Base-by-base conservation (phyloP, 2,113 vertebrate genomes). In the Syngnathus typhle region DNA sequence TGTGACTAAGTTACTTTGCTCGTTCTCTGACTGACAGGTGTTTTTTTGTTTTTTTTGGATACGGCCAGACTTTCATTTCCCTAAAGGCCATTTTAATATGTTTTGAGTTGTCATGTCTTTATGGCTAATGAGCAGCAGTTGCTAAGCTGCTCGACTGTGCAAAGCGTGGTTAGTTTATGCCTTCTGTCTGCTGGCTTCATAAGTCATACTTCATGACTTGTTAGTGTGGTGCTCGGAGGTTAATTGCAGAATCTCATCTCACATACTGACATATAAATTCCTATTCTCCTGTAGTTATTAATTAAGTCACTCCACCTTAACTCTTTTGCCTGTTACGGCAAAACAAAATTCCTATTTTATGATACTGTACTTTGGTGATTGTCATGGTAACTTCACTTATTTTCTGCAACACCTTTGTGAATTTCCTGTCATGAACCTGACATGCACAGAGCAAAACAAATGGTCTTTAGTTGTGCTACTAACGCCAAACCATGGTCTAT, bases 61-160 rank as follows among this genome's bases (percentile, higher is more conserved):
- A 71, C 44, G 77, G 74, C 82, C 41, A 68, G 59, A 61, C 69
- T 84, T 85, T 86, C 62, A 80, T 78, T 88, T 87, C 89, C 73
- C 92, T 93, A 93, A 93, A 93, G 92, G 92, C 92, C 92, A 93
- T 93, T 93, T 89, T 82, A 84, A 71, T 6, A 75, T 11, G 88
- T 89, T 88, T 90, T 90, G 85, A 85, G 85, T 92, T 91, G 86
- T 91, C 90, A 88, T 91, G 90, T 90, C 88, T 89, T 77, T 76
- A 77, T 82, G 78, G 74, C 73, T 55, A 84, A 81, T 80, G 76
- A 62, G 74, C 67, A 77, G 74, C 44, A 46, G 60, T 52, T 71
- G 64, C 68, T 36, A 73, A 71, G 65, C 65, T 64, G 41, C 67
- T 62, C 81, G 63, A 72, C 69, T 82, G 76, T 79, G 75, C 77